Evolutionary conservation across 2,888 invertebrate species (phyloP).

Genomic region (Terebella lapidaria): DNA sequence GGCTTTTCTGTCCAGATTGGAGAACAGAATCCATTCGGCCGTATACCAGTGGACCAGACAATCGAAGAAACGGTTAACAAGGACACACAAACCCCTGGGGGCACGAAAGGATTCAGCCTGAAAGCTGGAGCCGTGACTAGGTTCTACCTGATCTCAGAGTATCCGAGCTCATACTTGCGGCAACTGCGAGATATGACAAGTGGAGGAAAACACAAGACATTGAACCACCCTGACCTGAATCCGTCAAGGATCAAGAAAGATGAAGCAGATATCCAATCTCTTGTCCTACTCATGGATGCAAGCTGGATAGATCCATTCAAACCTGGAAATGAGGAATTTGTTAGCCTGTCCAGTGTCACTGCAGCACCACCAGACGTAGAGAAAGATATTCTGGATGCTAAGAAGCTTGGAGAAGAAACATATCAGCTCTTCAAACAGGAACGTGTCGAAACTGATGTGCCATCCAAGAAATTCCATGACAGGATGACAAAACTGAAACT

Average conservation of each 20-base stretch:
- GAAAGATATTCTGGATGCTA: conserved; percentile 12
- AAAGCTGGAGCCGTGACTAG: conserved; percentile 5
- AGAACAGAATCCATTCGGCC: too few relatives aligned
- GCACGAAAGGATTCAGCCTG: conserved; percentile 14
- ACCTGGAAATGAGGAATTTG: conserved; percentile 2
- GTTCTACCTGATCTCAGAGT: conserved; percentile 10
- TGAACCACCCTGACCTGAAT: conserved; percentile 14
- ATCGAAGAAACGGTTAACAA: conserved; percentile 18
- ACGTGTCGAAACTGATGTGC: background rate
- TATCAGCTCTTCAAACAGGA: background rate
- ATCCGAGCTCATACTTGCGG: conserved; percentile 5
- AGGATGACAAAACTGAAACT: background rate
- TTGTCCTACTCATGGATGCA: conserved; percentile 7
- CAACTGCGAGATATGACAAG: conserved; percentile 1
- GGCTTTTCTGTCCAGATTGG: conserved; percentile 19
- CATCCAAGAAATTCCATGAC: conserved; percentile 1
- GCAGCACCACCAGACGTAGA: conserved; percentile 13
- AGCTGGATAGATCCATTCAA: conserved; percentile 16
- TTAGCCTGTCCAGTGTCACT: conserved; percentile 16
- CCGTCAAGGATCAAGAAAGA: conserved; percentile 17
- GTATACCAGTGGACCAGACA: conserved; percentile 14
- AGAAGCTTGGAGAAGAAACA: conserved; percentile 10
- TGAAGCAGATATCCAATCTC: conserved; percentile 14
- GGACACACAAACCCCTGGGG: conserved; percentile 19
- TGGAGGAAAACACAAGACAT: background rate